Conservation (phyloP, 2,888 invertebrate species). For the Cremastinae sp. region DNA sequence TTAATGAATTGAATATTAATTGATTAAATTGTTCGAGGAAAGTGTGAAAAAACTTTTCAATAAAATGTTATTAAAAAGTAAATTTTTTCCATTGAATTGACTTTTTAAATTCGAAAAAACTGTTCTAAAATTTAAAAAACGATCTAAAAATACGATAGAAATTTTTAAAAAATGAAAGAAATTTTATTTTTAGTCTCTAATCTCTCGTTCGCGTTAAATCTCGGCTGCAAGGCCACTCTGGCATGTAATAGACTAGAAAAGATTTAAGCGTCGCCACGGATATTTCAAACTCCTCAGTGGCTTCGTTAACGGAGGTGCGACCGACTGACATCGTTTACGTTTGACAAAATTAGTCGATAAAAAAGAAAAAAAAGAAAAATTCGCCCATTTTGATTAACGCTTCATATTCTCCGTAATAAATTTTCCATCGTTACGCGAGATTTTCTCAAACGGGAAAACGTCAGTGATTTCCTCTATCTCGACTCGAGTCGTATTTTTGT, state of each 20-base stretch:
- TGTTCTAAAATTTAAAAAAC: not conserved
- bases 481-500: no score
- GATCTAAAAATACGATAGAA: not conserved
- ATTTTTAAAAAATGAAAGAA: not conserved
- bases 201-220: not conserved
- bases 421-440: no score
- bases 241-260: constrained; percentile 31
- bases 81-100: no score
- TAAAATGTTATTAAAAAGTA: no score
- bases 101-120: no score
- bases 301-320: constrained; percentile 54
- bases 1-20: no score
- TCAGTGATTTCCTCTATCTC: no score
- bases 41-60: no score
- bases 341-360: constrained; percentile 11
- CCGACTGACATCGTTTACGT: constrained; percentile 56
- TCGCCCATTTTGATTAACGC: no score
- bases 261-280: constrained; percentile 3
- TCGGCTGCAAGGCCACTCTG: constrained; percentile 22
- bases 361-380: not conserved
- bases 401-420: no score
- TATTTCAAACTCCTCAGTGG: constrained; percentile 46
- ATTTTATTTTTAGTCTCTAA: constrained; percentile 9
- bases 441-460: not conserved
- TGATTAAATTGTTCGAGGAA: no score